Evolutionary conservation across 2,888 invertebrate species (phyloP).

Genomic region (Troides aeacus): DNA sequence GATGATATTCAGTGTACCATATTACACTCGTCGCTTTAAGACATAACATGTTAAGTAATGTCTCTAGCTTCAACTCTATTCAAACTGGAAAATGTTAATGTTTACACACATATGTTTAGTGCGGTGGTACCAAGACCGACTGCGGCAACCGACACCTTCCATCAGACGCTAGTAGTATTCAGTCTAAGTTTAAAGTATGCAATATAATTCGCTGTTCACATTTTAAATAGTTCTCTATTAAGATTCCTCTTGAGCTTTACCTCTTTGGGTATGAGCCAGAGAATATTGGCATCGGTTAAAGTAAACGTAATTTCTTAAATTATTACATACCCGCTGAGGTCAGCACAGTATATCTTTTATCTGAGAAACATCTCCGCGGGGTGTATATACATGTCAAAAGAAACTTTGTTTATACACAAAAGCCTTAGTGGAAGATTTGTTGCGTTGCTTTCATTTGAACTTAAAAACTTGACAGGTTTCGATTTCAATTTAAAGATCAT

Average conservation of each 20-base stretch:
- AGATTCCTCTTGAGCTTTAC: slow-evolving; percentile 20
- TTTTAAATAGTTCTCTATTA: slow-evolving; percentile 4
- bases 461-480: slow-evolving; percentile 45
- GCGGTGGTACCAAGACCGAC: no score
- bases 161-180: no score
- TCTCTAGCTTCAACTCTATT: no score
- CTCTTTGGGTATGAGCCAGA: slow-evolving; percentile 29
- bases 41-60: no score
- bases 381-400: slow-evolving; percentile 52
- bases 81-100: no score
- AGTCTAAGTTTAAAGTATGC: background rate
- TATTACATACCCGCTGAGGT: slow-evolving; percentile 33
- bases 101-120: no score
- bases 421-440: slow-evolving; percentile 50
- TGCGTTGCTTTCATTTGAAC: slow-evolving; percentile 50
- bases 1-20: no score
- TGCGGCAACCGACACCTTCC: no score
- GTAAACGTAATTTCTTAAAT: slow-evolving; percentile 12
- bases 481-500: slow-evolving; percentile 33
- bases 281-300: slow-evolving; percentile 28
- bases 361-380: slow-evolving; percentile 51
- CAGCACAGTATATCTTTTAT: slow-evolving; percentile 50
- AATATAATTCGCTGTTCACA: slow-evolving; percentile 14
- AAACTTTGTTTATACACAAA: slow-evolving; percentile 57
- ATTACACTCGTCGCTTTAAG: no score